Evolutionary conservation across 2,888 invertebrate species (phyloP), one percentile per base, ranked within the genome.

Genomic region (Hirtodrosophila histrioides): DNA sequence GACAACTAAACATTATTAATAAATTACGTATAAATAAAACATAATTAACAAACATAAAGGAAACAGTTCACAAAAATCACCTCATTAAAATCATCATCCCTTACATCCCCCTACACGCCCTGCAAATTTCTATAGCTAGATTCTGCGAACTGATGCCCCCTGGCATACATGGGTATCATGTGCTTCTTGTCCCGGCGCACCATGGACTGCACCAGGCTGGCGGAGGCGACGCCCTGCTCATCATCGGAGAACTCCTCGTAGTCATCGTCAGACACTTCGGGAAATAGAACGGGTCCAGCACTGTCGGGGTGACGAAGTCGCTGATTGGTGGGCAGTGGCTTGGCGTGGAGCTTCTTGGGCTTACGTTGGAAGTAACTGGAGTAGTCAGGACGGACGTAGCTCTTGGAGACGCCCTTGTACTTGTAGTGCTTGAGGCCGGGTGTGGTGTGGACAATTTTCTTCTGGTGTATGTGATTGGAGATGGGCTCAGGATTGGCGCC

Each of bases 361-460:
- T 89, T 87, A 7, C 89, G 86, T 60, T 89, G 90, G 60, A 91
- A 91, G 64, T 90, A 91, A 37, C 79, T 89, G 11, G 88, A 57
- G 63, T 91, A 91, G 2, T 91, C 89, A 11, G 88, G 90, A 1
- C 88, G 83, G 3, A 67, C 44, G 27, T 55, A 73, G 44, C 51
- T 78, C 23, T 84, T 84, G 11, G 80, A 36, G 2, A 78, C 65
- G 1, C 65, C 68, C 60, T 88, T 88, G 50, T 85, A 82, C 37
- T 89, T 88, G 72, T 90, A 93, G 78, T 93, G 91, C 65, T 92
- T 92, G 23, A 93, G 87, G 1, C 93, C 93, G 0, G 93, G 93
- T 10, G 93, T 93, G 8, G 91, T 92, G 17, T 89, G 86, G 1
- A 92, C 91, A 55, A 72, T 55, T 46, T 83, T 93, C 88, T 72